phyloP scores from a whole-genome alignment of 2,113 vertebrate genomes.

The Atractosteus spatula region DNA sequence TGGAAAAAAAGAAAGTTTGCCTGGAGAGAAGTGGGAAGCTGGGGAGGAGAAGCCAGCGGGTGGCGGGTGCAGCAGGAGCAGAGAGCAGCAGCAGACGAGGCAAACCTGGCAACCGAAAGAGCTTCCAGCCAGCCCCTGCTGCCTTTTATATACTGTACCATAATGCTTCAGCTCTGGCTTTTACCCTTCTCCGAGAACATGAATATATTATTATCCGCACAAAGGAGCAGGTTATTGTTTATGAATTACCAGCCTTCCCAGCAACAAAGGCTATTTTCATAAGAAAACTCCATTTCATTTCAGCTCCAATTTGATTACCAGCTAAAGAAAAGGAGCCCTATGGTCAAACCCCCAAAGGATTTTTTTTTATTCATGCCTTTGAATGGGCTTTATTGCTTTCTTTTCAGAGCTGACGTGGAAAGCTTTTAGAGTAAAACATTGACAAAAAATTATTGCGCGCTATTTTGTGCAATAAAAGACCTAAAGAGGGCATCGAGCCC shows the following conservation, averaged over 20 bases:
- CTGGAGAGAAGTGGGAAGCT: slow-evolving; percentile 15
- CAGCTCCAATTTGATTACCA: slow-evolving; percentile 98
- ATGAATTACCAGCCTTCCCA: slow-evolving; percentile 98
- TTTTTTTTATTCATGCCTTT: slow-evolving; percentile 86
- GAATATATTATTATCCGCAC: slow-evolving; percentile 98
- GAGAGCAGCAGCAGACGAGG: slow-evolving; percentile 35
- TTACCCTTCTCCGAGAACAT: slow-evolving; percentile 88
- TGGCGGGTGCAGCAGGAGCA: background rate
- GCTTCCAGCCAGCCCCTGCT: slow-evolving; percentile 56
- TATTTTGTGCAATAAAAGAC: slow-evolving; percentile 91
- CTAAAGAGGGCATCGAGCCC: slow-evolving; percentile 78
- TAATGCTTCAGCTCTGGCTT: slow-evolving; percentile 84
- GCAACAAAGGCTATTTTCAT: slow-evolving; percentile 99
- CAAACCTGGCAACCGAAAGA: slow-evolving; percentile 25
- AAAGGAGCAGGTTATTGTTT: slow-evolving; percentile 98
- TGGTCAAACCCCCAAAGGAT: slow-evolving; percentile 88
- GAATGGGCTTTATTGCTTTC: slow-evolving; percentile 98
- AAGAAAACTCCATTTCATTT: slow-evolving; percentile 99
- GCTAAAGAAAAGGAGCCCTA: slow-evolving; percentile 88
- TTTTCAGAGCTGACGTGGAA: slow-evolving; percentile 91
- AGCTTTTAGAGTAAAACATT: slow-evolving; percentile 98
- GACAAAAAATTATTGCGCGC: slow-evolving; percentile 92
- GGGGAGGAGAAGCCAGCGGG: slow-evolving; percentile 21
- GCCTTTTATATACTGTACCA: slow-evolving; percentile 81
- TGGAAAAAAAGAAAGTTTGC: too few relatives aligned